Conservation (phyloP, 2,888 invertebrate genomes). For the Drosophila mimica region DNA sequence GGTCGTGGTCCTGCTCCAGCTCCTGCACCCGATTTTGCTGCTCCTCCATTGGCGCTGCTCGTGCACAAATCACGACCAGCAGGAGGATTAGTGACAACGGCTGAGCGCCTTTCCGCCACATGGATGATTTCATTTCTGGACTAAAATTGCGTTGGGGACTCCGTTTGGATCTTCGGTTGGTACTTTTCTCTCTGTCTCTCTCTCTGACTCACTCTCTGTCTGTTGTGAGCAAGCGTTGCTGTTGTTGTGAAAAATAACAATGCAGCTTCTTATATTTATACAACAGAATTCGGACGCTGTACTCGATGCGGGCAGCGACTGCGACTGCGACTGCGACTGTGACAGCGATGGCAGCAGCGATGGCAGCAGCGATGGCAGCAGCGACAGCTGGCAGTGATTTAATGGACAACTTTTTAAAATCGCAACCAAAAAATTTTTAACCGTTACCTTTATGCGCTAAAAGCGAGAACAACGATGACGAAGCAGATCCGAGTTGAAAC, state of each 20-base stretch:
- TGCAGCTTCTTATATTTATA: conserved; percentile 64
- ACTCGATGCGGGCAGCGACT: neutral
- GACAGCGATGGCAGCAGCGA: neutral
- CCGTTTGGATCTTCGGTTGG: conserved; percentile 9
- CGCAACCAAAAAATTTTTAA: conserved; percentile 18
- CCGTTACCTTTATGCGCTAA: conserved; percentile 60
- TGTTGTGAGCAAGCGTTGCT: conserved; percentile 3
- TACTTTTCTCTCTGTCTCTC: conserved; percentile 1
- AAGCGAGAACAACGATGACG: conserved; percentile 19
- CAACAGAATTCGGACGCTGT: conserved; percentile 30
- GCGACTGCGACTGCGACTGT: conserved; percentile 2
- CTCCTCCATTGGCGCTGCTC: conserved; percentile 34
- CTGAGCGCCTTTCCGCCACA: conserved; percentile 44
- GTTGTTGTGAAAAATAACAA: conserved; percentile 43
- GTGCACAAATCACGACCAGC: conserved; percentile 53
- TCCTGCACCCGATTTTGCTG: neutral
- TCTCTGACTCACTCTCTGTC: neutral
- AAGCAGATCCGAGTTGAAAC: neutral
- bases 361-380: conserved; percentile 2
- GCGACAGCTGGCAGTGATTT: conserved; percentile 36
- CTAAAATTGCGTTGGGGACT: conserved; percentile 51
- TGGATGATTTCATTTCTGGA: conserved; percentile 58
- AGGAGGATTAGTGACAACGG: conserved; percentile 63
- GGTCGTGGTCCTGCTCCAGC: neutral
- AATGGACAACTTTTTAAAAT: conserved; percentile 39